Evolutionary conservation across 1,140 invertebrate species (phyloP), one percentile per base, ranked within the genome.

Genomic region (Drosophila ananassae): DNA sequence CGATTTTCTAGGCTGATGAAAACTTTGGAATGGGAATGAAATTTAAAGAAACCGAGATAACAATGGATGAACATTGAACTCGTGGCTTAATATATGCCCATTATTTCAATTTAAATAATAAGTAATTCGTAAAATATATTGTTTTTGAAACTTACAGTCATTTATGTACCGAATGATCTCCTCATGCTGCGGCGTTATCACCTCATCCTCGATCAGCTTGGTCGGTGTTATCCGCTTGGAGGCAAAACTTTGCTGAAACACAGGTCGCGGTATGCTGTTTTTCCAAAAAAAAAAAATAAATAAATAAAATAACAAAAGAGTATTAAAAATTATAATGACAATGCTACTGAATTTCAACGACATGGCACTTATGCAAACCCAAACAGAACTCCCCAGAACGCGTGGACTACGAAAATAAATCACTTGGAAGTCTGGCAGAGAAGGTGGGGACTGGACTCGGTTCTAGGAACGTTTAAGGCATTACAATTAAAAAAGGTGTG

Each of bases 81-180:
- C 8, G 7, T 37, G 8, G 34, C 34, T 37, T n/a, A 37, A 12
- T 37, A 37, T 12, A 37, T 32, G 32, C 32, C 32, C 32, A 32
- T 2, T 8, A 9, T 32, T 32, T 9, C 8, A 10, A 9, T 32
- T 32, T 32, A 32, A 32, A 32, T 21, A 21, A 12, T 21, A 44
- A 17, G 5, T 0, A 21, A 17, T 41, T 41, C 6, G 12, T 13
- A 13, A 41, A 5, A 13, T 13, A 41, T 41, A 10, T 5, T 4
- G n/a, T 9, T 37, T 10, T 41, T 41, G 3, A 8, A 6, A 83
- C 90, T 91, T 77, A 91, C 90, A 91, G 30, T 91, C 90, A 64
- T 90, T 91, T 71, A 93, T 91, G 72, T 92, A 93, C 74, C 92
- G 91, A 51, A 93, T 92, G 39, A 93, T 91, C 81, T 93, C 92